Evolutionary conservation across 2,888 invertebrate species (phyloP).

Genomic region (Herminia tarsipennalis): DNA sequence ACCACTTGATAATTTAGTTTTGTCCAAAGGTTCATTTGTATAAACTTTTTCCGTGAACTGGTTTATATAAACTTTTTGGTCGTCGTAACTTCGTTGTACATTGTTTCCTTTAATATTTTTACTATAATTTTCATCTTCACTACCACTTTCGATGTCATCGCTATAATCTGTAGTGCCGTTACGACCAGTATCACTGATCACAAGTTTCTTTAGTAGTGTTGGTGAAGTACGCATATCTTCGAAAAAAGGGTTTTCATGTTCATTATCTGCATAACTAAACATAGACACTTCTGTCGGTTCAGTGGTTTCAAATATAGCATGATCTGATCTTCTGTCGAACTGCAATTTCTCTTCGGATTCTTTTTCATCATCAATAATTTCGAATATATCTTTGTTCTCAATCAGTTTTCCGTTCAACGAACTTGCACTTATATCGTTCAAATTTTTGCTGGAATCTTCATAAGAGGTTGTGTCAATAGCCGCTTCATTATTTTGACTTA

Average conservation of each 20-base stretch:
- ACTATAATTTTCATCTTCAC: conserved; percentile 10
- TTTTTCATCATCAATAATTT: conserved; percentile 29
- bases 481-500: conserved; percentile 5
- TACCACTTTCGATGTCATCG: too few species aligned
- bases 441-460: conserved; percentile 19
- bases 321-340: conserved; percentile 28
- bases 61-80: neutral
- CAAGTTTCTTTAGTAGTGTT: too few species aligned
- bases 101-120: conserved; percentile 1
- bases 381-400: conserved; percentile 21
- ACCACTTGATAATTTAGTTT: too few species aligned
- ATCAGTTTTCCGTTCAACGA: conserved; percentile 8
- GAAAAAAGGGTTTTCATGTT: neutral
- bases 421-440: conserved; percentile 13
- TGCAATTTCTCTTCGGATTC: conserved; percentile 34
- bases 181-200: too few species aligned
- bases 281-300: neutral
- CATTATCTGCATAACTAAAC: neutral
- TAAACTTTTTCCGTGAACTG: too few species aligned
- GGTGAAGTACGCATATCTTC: too few species aligned
- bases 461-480: conserved; percentile 14
- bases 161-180: too few species aligned
- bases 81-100: neutral
- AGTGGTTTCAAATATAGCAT: too few species aligned
- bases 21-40: too few species aligned